A percentile compares a stretch with the other conserved stretches of the same genome.
phyloP scores from a whole-genome alignment of 2,113 vertebrate species.

The Gobio gobio region DNA sequence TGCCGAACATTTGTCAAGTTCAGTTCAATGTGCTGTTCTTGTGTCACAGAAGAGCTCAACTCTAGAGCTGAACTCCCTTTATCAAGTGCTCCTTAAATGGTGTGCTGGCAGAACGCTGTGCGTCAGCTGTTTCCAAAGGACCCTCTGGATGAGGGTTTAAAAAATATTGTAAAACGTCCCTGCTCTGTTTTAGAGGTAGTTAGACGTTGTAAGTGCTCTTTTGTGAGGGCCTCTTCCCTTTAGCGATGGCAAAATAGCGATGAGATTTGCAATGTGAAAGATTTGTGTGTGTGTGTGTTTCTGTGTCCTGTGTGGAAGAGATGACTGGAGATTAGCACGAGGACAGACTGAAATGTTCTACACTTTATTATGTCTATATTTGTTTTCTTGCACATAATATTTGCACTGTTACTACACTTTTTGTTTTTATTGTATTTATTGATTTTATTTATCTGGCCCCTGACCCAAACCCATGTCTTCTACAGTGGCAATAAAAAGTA shows the following conservation, averaged over 20 bases:
- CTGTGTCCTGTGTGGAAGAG: too few species aligned
- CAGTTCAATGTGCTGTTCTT: slow-evolving; percentile 29
- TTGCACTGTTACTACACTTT: background rate
- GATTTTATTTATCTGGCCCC: background rate
- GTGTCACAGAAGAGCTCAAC: background rate
- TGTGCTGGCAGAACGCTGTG: background rate
- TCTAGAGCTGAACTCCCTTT: slow-evolving; percentile 16
- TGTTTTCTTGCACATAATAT: background rate
- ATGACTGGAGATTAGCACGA: too few species aligned
- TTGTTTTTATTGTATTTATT: background rate
- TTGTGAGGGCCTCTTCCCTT: background rate
- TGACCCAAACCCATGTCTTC: background rate
- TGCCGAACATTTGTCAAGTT: slow-evolving; percentile 8
- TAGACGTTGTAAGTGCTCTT: slow-evolving; percentile 1
- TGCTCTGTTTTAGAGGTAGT: background rate
- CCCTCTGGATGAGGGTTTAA: background rate
- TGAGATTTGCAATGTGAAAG: background rate
- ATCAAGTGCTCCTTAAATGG: slow-evolving; percentile 33
- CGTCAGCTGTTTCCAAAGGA: slow-evolving; percentile 3
- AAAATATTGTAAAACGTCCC: background rate
- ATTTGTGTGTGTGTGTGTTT: background rate
- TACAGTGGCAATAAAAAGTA: too few species aligned
- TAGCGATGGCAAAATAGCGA: background rate
- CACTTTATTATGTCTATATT: background rate
- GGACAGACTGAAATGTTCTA: too few species aligned